Base-by-base conservation (phyloP, 2,113 vertebrate species). In the Carassius auratus region DNA sequence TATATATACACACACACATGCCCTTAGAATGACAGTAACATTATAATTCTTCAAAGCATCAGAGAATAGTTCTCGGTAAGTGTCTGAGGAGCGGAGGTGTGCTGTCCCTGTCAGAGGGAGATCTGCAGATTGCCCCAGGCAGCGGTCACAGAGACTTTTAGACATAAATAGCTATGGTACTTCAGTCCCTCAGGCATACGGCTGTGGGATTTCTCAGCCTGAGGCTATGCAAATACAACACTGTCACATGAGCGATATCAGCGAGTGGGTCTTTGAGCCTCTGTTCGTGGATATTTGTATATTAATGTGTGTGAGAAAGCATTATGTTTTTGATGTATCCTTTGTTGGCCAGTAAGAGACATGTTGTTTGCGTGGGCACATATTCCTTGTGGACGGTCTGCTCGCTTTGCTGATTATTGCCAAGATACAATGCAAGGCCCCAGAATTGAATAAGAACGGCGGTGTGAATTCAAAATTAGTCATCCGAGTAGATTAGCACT, bases 401-500 rank as follows among this genome's bases (percentile, higher is more conserved):
- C 64, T 81, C 15, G 26, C 8, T 80, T 64, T 64, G 59, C 79
- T 68, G 62, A 81, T 52, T 81, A 52, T 81, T 81, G 45, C 79
- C 79, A 81, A 81, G 84, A 38, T 21, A 80, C 76, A 80, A 66
- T 42, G 10, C 79, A 66, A 69, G 52, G 26, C 15, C 17, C 74
- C 61, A 45, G 42, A 74, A 59, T 4, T 62, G 8, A 68, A 66
- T 42, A 14, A 38, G 36, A 78, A 71, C 26, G 26, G 26, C 10
- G 52, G 21, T 85, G 69, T 76, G 76, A 23, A 76, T 85, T 89
- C n/a, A 52, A 55, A 59, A 76, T 48, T 23, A 83, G 76, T 78
- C 48, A 81, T 86, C 50, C 21, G 74, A 23, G 68, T 50, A 73
- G 84, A 91, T 91, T 76, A 90, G 74, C n/a, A 84, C 75, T 52